A percentile compares a stretch with the other conserved stretches of the same genome.
Conservation (phyloP, 2,797 vertebrate species). For the Enoplosus armatus region DNA sequence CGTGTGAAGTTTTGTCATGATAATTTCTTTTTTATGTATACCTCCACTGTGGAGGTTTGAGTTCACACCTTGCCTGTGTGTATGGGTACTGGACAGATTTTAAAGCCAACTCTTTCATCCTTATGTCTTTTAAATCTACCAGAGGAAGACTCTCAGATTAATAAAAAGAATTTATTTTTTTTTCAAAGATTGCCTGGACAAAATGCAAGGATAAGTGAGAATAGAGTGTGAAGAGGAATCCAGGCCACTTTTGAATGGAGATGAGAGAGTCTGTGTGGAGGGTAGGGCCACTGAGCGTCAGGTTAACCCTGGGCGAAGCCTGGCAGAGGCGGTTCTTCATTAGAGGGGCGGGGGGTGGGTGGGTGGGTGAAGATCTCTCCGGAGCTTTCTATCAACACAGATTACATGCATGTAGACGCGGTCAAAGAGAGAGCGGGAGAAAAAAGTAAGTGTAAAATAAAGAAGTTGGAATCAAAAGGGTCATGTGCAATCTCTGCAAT, state of each 20-base stretch:
- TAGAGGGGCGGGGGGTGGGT: constrained; percentile 7
- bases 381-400: constrained; percentile 78
- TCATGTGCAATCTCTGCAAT: constrained; percentile 62
- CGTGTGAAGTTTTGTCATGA: constrained; percentile 18
- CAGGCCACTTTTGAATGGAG: constrained; percentile 71
- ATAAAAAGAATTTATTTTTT: constrained; percentile 50
- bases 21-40: neutral
- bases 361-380: constrained; percentile 60
- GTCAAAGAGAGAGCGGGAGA: constrained; percentile 55
- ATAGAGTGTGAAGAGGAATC: constrained; percentile 74
- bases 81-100: constrained; percentile 47
- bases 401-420: constrained; percentile 77
- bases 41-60: constrained; percentile 23
- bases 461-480: constrained; percentile 73
- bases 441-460: constrained; percentile 73
- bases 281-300: constrained; percentile 33
- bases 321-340: constrained; percentile 52
- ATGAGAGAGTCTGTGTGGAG: constrained; percentile 67
- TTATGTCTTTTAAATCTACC: constrained; percentile 78
- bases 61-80: constrained; percentile 37
- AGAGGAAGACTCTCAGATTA: constrained; percentile 74
- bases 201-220: constrained; percentile 71
- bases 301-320: constrained; percentile 67
- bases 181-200: constrained; percentile 72
- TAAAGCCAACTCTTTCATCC: constrained; percentile 77